A percentile compares a stretch with the other conserved stretches of the same genome.
Conservation (phyloP, 2,888 invertebrate species). For the Polyploca ridens region DNA sequence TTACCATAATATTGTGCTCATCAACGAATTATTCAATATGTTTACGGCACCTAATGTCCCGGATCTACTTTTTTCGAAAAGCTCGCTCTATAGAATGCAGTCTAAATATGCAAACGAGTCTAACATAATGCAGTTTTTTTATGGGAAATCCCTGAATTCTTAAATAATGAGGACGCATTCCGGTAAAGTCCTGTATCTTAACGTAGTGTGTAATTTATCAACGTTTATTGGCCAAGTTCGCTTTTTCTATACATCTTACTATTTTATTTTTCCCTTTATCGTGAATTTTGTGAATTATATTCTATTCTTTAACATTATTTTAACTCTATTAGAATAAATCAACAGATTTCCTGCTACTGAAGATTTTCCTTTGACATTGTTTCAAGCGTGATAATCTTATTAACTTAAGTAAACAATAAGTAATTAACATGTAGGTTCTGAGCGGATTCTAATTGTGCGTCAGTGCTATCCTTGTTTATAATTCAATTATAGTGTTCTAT, state of each 20-base stretch:
- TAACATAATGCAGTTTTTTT: neutral
- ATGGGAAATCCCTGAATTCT: conserved; percentile 10
- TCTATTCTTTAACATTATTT: no score
- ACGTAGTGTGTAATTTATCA: neutral
- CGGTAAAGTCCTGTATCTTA: neutral
- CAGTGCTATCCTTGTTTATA: no score
- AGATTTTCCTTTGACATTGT: neutral
- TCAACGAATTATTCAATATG: conserved; percentile 43
- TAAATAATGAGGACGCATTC: neutral
- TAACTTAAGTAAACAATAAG: neutral
- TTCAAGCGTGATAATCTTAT: neutral
- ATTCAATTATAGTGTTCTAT: neutral
- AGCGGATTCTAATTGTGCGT: neutral
- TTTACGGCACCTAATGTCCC: conserved; percentile 45
- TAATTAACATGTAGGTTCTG: neutral
- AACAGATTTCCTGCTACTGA: neutral
- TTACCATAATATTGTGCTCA: conserved; percentile 38
- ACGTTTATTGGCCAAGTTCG: neutral
- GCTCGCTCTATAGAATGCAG: conserved; percentile 8
- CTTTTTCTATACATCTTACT: neutral
- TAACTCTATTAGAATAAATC: neutral
- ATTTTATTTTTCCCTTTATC: neutral
- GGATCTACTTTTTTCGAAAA: conserved; percentile 54
- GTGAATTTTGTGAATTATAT: neutral
- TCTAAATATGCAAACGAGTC: conserved; percentile 4